Conservation (phyloP, 2,888 invertebrate species). For the Ethmia dodecea region DNA sequence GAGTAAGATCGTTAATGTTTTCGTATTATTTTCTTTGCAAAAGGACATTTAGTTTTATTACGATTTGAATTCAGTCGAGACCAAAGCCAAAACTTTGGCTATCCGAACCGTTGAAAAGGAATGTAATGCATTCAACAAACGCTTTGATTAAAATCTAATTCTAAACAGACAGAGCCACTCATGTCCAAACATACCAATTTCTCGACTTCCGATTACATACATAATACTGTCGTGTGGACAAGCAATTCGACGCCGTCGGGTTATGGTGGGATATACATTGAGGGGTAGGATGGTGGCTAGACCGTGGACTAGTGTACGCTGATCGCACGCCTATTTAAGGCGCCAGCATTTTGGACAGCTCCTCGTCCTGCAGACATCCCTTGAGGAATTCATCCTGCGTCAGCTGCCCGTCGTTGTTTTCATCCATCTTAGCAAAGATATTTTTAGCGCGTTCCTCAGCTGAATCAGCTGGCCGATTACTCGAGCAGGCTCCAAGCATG, state of each 20-base stretch:
- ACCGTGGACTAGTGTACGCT: slow-evolving; percentile 19
- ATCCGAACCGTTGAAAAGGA: no score
- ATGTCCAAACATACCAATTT: no score
- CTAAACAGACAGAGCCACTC: no score
- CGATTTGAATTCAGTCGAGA: no score
- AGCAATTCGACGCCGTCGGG: slow-evolving; percentile 40
- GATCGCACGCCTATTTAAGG: slow-evolving; percentile 79
- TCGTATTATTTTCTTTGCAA: no score
- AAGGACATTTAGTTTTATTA: no score
- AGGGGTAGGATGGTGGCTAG: slow-evolving; percentile 31
- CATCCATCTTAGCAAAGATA: slow-evolving; percentile 99
- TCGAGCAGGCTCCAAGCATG: slow-evolving; percentile 98
- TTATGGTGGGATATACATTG: slow-evolving; percentile 38
- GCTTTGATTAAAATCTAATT: no score
- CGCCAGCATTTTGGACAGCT: slow-evolving; percentile 95
- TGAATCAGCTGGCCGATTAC: slow-evolving; percentile 95
- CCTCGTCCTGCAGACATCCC: slow-evolving; percentile 97
- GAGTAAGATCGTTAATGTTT: no score
- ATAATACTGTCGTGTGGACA: slow-evolving; percentile 6
- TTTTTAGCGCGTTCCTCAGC: slow-evolving; percentile 99
- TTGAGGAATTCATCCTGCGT: slow-evolving; percentile 99
- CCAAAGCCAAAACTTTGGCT: no score
- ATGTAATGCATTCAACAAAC: no score
- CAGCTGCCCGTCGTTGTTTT: slow-evolving; percentile 98
- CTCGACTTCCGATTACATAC: no score